These are phyloP conservation scores for Chironomus tepperi DNA, from an alignment of 1,140 invertebrate species.

Conservation along the genomic window DNA sequence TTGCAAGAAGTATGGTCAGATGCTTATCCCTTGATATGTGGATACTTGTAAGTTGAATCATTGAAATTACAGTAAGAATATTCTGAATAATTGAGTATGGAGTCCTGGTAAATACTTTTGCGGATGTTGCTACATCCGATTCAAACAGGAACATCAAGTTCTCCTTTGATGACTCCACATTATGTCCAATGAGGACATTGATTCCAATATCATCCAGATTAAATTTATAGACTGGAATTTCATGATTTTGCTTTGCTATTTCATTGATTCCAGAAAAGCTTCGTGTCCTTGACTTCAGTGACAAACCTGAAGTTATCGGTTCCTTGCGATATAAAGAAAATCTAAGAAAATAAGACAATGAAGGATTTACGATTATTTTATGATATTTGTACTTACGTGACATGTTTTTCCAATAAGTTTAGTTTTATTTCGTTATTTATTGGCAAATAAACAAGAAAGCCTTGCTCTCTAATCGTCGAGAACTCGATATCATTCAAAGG, in stretches of 20 bases:
- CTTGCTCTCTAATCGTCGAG: conserved; percentile 47
- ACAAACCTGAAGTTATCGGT: conserved; percentile 36
- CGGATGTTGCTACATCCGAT: neutral
- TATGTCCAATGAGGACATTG: neutral
- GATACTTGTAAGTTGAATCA: conserved; percentile 2
- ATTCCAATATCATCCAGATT: neutral
- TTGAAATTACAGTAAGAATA: neutral
- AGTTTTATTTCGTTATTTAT: conserved; percentile 40
- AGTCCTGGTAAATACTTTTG: neutral
- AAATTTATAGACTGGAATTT: neutral
- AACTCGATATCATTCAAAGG: conserved; percentile 49
- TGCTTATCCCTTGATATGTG: conserved; percentile 2
- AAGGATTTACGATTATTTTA: neutral
- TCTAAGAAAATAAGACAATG: neutral
- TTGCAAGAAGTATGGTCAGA: neutral
- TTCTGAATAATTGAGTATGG: neutral
- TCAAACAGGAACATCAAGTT: conserved; percentile 15
- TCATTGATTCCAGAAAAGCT: neutral
- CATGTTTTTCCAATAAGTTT: conserved; percentile 32
- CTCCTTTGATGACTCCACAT: conserved; percentile 9
- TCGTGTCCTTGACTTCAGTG: conserved; percentile 36
- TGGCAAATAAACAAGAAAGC: conserved; percentile 49
- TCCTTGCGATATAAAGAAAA: conserved; percentile 34
- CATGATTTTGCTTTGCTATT: neutral
- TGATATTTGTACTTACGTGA: conserved; percentile 26